Percentiles rank a stretch among this genome's conserved stretches.
These are phyloP conservation scores for Coenobita brevimanus DNA, from an alignment of 1,140 invertebrate species.

Conservation along the genomic window DNA sequence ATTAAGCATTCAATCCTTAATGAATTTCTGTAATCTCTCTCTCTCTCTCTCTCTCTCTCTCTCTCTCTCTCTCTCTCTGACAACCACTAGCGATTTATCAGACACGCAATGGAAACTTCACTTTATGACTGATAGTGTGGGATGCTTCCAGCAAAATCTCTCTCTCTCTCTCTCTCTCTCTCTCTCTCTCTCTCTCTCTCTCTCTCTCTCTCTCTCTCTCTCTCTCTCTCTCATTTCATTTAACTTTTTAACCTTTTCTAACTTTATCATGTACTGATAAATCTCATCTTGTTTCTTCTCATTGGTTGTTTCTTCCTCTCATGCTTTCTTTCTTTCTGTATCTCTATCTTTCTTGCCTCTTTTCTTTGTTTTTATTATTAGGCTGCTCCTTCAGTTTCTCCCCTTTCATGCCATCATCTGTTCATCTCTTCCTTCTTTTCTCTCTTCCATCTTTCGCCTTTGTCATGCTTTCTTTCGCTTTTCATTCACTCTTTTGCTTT, in stretches of 20 bases:
- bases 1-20: no score
- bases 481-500: background rate
- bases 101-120: background rate
- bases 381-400: background rate
- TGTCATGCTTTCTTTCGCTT: background rate
- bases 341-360: background rate
- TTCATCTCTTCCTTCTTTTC: background rate
- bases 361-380: background rate
- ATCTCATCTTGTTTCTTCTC: background rate
- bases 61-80: background rate
- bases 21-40: no score
- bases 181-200: background rate
- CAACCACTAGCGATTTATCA: background rate
- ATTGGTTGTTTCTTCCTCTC: background rate
- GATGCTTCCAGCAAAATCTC: background rate
- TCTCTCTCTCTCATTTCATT: no score
- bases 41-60: no score
- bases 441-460: background rate
- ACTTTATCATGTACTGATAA: background rate
- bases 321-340: background rate
- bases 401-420: background rate
- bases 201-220: slow-evolving; percentile 15
- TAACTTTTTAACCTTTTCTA: background rate
- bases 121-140: background rate
- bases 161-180: no score